Evolutionary conservation across 2,113 vertebrate species (phyloP).

Genomic region (Opisthocomus hoazin): DNA sequence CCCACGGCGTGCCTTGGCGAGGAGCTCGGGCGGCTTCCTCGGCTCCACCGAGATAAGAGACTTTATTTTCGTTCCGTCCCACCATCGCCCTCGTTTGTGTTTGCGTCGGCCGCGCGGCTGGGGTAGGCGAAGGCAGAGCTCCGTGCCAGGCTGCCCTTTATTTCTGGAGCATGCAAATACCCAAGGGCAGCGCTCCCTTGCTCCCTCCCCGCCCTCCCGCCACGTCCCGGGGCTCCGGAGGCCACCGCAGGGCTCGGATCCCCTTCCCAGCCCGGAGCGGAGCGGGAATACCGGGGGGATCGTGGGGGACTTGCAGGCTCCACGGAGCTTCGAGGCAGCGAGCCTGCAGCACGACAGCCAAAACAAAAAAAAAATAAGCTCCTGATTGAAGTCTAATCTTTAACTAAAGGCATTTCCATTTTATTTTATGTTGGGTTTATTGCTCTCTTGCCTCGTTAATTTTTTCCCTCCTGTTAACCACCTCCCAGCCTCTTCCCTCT

Average conservation of each 20-base stretch:
- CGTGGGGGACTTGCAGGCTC: too few species aligned
- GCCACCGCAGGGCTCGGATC: neutral
- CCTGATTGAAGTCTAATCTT: neutral
- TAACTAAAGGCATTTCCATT: neutral
- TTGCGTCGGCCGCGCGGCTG: accelerated
- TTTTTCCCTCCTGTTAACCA: neutral
- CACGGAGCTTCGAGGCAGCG: accelerated
- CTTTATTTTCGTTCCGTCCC: neutral
- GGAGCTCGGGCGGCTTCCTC: neutral
- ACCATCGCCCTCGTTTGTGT: neutral
- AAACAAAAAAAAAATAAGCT: too few species aligned
- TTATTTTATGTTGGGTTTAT: neutral
- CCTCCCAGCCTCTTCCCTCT: neutral
- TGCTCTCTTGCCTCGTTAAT: neutral
- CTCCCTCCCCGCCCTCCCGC: neutral
- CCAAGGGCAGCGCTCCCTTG: neutral
- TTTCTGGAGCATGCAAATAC: neutral
- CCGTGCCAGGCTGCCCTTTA: neutral
- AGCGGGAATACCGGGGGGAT: neutral
- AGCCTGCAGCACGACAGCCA: accelerated
- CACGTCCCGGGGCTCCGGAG: neutral
- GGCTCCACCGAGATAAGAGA: neutral
- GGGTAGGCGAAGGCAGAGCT: neutral
- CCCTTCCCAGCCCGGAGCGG: neutral
- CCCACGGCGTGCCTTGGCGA: accelerated